Conservation (phyloP, 2,113 vertebrate genomes). For the Rousettus leschenaultii region DNA sequence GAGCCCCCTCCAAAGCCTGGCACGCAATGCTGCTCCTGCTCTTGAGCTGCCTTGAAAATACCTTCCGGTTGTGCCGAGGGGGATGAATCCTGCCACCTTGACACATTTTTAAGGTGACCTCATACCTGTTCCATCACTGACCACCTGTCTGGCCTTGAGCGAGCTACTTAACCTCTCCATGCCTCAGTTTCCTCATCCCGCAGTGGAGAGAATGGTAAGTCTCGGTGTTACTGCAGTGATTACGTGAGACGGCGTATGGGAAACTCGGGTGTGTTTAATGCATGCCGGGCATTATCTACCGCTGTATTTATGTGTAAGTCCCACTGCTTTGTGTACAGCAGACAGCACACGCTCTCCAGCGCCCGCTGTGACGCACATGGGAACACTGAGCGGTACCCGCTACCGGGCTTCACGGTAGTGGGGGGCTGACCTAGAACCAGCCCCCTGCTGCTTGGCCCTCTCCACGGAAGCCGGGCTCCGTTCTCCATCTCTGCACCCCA, state of each 20-base stretch:
- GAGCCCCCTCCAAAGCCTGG: neutral
- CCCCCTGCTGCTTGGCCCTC: accelerated
- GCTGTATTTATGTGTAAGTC: accelerated
- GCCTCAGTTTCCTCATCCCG: neutral
- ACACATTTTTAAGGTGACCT: neutral
- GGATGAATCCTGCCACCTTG: neutral
- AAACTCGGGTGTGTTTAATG: accelerated
- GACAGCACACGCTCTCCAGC: accelerated
- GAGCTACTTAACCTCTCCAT: neutral
- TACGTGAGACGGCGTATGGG: neutral
- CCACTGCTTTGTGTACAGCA: accelerated
- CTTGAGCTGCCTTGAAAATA: neutral
- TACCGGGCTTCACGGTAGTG: accelerated
- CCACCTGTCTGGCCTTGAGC: conserved; percentile 28
- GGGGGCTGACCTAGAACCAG: neutral
- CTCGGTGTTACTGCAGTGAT: neutral
- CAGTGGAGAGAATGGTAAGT: neutral
- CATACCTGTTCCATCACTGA: neutral
- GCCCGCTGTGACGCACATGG: accelerated
- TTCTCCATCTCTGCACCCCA: neutral
- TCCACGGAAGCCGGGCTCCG: neutral
- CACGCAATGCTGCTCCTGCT: accelerated
- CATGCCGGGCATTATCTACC: neutral
- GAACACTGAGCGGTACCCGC: neutral
- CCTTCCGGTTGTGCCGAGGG: neutral